Base-by-base conservation (phyloP, 2,113 vertebrate genomes). In the Callopanchax toddi region DNA sequence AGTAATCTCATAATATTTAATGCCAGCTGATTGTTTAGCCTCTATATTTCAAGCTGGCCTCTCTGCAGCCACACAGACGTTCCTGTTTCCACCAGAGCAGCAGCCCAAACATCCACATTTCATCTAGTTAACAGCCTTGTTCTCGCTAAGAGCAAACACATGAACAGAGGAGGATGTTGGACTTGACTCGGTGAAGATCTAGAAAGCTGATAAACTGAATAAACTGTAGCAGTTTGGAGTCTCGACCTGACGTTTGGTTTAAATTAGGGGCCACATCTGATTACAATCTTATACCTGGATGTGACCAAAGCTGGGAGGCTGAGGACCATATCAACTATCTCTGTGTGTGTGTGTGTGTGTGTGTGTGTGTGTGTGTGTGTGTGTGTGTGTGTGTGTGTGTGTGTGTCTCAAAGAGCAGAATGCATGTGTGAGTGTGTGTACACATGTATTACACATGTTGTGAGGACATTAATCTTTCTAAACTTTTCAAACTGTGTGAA, bases 171-270 rank as follows among this genome's bases (percentile, higher is more conserved):
- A 80, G 67, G 83, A 81, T 91, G 91, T 81, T 79, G 83, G 87
- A 91, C 88, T 90, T 89, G 72, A 81, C 65, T 83, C 85, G 71
- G 76, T 87, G 87, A 89, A 91, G 85, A 91, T 94, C 93, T 94
- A 94, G 93, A 94, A 94, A 93, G 80, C 81, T 92, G 91, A 93
- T 93, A 91, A 91, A 93, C 88, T 88, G 90, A 83, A 21, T 22
- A 37, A 60, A 46, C 29, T 84, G 86, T 86, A 93, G 91, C 88
- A 85, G 60, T 85, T 74, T 64, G 50, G 71, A 75, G 82, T 80
- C 87, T 87, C 89, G 76, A 78, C 85, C 87, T 81, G 83, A 79
- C 89, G 92, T 93, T 94, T 94, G 90, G 87, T 84, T 68, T 83
- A 77, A 67, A 89, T 92, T 94, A 84, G 84, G 11, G 86, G 88